phyloP scores from a whole-genome alignment of 2,797 vertebrate species.

The Eulemur coronatus region DNA sequence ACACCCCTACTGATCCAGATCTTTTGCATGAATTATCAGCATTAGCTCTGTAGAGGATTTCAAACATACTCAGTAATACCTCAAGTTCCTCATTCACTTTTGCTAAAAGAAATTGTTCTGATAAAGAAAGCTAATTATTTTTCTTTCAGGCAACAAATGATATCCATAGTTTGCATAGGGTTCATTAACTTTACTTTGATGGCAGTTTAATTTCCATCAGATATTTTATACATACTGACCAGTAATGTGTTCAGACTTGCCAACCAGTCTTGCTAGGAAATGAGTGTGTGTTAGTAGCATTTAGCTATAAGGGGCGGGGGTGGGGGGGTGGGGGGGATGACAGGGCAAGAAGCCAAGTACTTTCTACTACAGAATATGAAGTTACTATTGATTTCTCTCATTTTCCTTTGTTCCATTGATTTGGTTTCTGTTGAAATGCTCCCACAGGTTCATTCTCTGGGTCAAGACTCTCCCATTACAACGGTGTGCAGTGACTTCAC shows the following conservation, averaged over 20 bases:
- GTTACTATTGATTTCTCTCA: conserved; percentile 48
- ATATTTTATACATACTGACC: background rate
- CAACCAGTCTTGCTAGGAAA: background rate
- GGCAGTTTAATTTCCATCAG: background rate
- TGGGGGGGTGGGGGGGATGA: too few species aligned
- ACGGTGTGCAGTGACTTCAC: background rate
- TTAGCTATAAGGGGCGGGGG: background rate
- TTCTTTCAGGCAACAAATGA: conserved; percentile 43
- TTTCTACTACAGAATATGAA: conserved; percentile 27
- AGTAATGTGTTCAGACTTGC: background rate
- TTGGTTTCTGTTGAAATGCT: conserved; percentile 65
- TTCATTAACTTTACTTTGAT: conserved; percentile 14
- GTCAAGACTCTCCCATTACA: conserved; percentile 26
- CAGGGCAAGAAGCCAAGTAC: background rate
- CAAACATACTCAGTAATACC: conserved; percentile 1
- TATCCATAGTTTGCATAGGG: background rate
- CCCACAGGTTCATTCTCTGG: conserved; percentile 39
- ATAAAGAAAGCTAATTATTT: conserved; percentile 38
- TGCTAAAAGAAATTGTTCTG: background rate
- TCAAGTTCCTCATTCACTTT: conserved; percentile 23
- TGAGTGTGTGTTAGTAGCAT: background rate
- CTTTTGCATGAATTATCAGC: conserved; percentile 52
- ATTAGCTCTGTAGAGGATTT: conserved; percentile 49
- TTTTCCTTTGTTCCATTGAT: conserved; percentile 43
- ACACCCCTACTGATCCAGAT: conserved; percentile 36